These are phyloP conservation scores for Yoshiicerus persimilis DNA, from an alignment of 1,140 invertebrate species.

Conservation along the genomic window DNA sequence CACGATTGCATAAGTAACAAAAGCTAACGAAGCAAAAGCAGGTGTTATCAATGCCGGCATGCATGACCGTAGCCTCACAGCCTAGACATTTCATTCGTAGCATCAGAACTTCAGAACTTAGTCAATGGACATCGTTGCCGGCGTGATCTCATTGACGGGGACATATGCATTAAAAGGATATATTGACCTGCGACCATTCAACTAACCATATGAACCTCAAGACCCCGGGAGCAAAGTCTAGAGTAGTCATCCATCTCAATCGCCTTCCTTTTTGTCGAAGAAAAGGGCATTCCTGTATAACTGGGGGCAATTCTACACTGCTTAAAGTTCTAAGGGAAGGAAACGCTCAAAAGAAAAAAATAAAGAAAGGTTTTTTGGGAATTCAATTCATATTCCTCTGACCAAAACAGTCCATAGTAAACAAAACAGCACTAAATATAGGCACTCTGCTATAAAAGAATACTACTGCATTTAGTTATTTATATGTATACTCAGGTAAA, in stretches of 20 bases:
- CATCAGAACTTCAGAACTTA: too few relatives aligned
- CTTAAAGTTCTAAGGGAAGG: background rate
- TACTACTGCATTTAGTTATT: too few relatives aligned
- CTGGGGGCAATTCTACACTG: background rate
- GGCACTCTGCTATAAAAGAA: too few relatives aligned
- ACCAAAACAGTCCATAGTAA: background rate
- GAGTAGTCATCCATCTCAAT: slow-evolving; percentile 12
- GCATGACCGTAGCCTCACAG: too few relatives aligned
- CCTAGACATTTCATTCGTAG: too few relatives aligned
- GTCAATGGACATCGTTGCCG: too few relatives aligned
- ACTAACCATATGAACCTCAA: background rate
- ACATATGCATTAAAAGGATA: background rate
- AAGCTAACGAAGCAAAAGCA: too few relatives aligned
- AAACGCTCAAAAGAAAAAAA: background rate
- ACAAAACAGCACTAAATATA: background rate
- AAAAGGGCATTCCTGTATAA: background rate
- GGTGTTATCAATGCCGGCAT: too few relatives aligned
- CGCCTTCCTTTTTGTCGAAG: background rate
- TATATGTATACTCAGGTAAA: too few relatives aligned
- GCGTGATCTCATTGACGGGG: too few relatives aligned
- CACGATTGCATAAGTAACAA: too few relatives aligned
- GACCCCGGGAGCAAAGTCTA: background rate
- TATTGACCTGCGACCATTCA: background rate
- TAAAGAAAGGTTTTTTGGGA: background rate
- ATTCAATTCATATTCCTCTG: background rate